Percentiles rank a stretch among this genome's conserved stretches.
These are phyloP conservation scores for Passerculus sandwichensis DNA, from an alignment of 2,797 vertebrate genomes.

Conservation along the genomic window DNA sequence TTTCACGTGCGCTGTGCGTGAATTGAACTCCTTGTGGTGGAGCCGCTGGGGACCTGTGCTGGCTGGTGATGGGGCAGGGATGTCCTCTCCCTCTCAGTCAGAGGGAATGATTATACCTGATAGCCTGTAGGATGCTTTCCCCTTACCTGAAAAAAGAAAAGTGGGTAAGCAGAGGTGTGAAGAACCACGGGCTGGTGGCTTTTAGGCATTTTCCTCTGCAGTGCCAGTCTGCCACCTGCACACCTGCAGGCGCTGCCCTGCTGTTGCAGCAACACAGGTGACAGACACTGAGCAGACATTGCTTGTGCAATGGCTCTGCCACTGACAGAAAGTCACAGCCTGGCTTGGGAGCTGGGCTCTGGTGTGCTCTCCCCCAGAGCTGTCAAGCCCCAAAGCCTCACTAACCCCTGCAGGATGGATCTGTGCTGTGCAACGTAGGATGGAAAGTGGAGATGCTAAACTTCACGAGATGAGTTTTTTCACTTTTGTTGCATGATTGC, in stretches of 20 bases:
- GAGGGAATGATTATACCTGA: neutral
- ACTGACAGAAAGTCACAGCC: neutral
- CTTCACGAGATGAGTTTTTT: neutral
- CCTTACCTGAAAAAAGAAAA: neutral
- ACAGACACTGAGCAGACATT: neutral
- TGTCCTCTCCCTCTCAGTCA: neutral
- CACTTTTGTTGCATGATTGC: neutral
- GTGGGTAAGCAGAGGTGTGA: neutral
- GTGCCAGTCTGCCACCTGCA: neutral
- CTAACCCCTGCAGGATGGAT: neutral
- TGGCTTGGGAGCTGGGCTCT: neutral
- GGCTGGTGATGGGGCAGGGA: neutral
- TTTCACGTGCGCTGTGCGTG: fast-evolving
- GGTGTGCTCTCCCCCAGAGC: neutral
- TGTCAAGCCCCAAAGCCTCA: neutral
- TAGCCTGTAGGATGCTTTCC: neutral
- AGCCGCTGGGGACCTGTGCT: neutral
- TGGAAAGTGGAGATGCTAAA: neutral
- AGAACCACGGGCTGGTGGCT: neutral
- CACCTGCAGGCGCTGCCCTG: neutral
- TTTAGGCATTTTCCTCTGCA: neutral
- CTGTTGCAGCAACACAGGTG: neutral
- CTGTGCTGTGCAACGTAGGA: neutral
- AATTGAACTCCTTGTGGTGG: fast-evolving
- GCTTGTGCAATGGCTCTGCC: neutral